Conservation (phyloP, 2,797 vertebrate species). For the Sebastes minor region DNA sequence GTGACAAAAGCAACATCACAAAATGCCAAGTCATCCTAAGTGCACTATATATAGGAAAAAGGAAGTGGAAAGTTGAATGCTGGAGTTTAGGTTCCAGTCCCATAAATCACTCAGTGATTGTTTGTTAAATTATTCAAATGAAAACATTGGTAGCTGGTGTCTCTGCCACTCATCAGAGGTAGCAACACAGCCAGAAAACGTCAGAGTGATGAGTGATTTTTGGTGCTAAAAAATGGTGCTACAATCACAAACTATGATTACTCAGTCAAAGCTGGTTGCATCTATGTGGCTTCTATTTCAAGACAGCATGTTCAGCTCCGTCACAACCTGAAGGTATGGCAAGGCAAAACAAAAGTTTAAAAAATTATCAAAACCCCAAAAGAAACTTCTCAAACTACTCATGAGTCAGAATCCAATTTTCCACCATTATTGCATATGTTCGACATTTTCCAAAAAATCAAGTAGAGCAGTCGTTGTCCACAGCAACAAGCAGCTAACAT, state of each 20-base stretch:
- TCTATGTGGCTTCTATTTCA: background rate
- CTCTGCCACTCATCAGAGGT: conserved; percentile 37
- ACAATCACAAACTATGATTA: conserved; percentile 23
- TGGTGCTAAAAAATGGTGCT: conserved; percentile 19
- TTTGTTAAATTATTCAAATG: conserved; percentile 45
- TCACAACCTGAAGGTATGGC: background rate
- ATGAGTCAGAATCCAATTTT: background rate
- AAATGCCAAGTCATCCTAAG: background rate
- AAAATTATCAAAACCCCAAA: background rate
- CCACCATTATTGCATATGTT: background rate
- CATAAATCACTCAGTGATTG: conserved; percentile 25
- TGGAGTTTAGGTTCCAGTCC: conserved; percentile 9
- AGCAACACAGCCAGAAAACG: conserved; percentile 5
- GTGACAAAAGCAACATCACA: background rate
- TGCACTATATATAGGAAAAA: background rate
- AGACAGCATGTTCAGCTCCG: background rate
- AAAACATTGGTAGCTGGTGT: conserved; percentile 53
- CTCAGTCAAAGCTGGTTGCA: background rate
- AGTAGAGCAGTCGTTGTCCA: background rate
- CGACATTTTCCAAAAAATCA: background rate
- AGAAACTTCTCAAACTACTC: background rate
- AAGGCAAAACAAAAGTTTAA: background rate
- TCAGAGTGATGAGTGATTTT: conserved; percentile 7
- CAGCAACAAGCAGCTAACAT: background rate
- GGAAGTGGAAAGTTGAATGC: background rate